Evolutionary conservation across 2,113 vertebrate genomes (phyloP).

Genomic region (Megalops atlanticus): DNA sequence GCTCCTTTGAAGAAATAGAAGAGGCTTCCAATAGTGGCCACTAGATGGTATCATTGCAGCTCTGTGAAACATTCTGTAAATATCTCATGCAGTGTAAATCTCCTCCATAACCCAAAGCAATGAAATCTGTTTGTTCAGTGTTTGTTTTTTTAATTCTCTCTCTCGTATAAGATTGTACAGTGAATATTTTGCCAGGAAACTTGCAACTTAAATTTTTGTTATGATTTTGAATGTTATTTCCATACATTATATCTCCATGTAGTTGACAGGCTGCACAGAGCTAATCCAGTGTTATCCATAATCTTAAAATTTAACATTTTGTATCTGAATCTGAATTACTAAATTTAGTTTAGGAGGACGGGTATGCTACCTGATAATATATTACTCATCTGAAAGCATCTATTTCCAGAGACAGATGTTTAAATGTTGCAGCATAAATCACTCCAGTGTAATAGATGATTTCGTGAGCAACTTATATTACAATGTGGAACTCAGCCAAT

Average conservation of each 20-base stretch:
- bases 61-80: neutral
- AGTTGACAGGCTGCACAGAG: no score
- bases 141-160: neutral
- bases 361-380: neutral
- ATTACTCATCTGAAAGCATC: neutral
- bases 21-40: neutral
- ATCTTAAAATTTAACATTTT: no score
- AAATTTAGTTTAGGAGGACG: neutral
- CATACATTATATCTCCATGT: no score
- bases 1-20: neutral
- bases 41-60: constrained; percentile 28
- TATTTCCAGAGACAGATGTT: neutral
- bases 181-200: no score
- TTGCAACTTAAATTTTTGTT: no score
- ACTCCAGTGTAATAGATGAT: neutral
- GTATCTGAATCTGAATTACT: neutral
- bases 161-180: neutral
- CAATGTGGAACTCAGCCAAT: neutral
- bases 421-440: neutral
- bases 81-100: neutral
- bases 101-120: neutral
- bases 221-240: no score
- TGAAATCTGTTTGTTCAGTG: neutral
- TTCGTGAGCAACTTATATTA: neutral
- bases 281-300: no score